A percentile compares a stretch with the other conserved stretches of the same genome.
Evolutionary conservation across 2,888 invertebrate species (phyloP).

Genomic region (Thereva unica): DNA sequence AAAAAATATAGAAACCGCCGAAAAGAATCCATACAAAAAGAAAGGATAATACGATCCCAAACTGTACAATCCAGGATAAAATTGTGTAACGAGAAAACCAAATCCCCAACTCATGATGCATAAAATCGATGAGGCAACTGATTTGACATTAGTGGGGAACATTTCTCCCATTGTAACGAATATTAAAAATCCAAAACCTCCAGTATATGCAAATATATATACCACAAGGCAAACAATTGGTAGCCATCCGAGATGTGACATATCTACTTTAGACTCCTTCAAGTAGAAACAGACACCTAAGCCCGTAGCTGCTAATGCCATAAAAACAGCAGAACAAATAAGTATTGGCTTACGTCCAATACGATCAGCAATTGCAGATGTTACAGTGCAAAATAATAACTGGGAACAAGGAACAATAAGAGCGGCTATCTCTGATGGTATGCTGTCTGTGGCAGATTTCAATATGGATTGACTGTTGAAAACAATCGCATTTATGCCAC

Average conservation of each 20-base stretch:
- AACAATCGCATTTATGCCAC: constrained; percentile 79
- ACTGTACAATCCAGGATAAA: constrained; percentile 60
- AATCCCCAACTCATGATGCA: constrained; percentile 71
- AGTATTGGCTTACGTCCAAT: constrained; percentile 75
- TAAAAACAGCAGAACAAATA: constrained; percentile 70
- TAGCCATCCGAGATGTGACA: constrained; percentile 63
- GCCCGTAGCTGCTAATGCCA: not conserved
- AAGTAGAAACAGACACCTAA: not conserved
- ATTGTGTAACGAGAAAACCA: constrained; percentile 69
- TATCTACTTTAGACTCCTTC: constrained; percentile 48
- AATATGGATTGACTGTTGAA: constrained; percentile 79
- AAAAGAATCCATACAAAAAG: not conserved
- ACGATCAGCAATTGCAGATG: constrained; percentile 76
- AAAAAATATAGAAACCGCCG: not conserved
- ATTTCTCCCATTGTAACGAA: constrained; percentile 78
- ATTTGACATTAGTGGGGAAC: constrained; percentile 72
- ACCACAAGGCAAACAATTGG: constrained; percentile 67
- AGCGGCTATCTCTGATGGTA: constrained; percentile 68
- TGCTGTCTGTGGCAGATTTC: constrained; percentile 64
- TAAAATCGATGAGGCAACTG: constrained; percentile 68
- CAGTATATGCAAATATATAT: constrained; percentile 70
- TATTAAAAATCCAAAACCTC: constrained; percentile 71
- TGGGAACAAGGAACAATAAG: constrained; percentile 76
- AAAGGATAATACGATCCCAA: not conserved
- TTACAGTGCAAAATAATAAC: constrained; percentile 69